A percentile compares a stretch with the other conserved stretches of the same genome.
Evolutionary conservation across 2,113 vertebrate species (phyloP).

Genomic region (Himantopus leucocephalus): DNA sequence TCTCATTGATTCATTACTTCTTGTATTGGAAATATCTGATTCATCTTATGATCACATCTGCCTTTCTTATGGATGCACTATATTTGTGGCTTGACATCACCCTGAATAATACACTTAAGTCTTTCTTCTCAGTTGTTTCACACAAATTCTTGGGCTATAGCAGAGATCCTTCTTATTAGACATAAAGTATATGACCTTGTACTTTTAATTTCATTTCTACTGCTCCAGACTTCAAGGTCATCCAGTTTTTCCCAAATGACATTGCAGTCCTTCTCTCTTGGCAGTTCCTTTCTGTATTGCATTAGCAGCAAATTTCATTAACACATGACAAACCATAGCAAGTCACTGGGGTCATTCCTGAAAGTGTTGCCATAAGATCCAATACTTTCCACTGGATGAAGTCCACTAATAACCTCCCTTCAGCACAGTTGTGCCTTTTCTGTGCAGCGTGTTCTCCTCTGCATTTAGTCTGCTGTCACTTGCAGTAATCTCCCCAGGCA

Average conservation of each 20-base stretch:
- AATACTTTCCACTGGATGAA: neutral
- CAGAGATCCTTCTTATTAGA: neutral
- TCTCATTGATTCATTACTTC: neutral
- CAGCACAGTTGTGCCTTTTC: neutral
- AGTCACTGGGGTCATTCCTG: neutral
- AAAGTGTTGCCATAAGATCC: neutral
- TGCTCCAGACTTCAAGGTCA: neutral
- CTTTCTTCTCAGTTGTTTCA: neutral
- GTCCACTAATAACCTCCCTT: neutral
- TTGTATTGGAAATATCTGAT: neutral
- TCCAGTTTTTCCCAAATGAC: neutral
- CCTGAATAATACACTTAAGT: neutral
- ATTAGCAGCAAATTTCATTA: neutral
- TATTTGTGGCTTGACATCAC: neutral
- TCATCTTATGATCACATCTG: neutral
- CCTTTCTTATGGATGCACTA: neutral
- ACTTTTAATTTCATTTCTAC: neutral
- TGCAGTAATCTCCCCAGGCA: neutral
- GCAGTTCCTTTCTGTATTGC: neutral
- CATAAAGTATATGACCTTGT: neutral
- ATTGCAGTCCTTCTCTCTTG: neutral
- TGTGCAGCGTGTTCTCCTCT: neutral
- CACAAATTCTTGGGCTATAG: neutral
- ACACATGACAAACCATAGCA: neutral
- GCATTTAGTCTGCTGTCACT: neutral